Conservation (phyloP, 2,113 vertebrate species). For the Sceloporus undulatus region DNA sequence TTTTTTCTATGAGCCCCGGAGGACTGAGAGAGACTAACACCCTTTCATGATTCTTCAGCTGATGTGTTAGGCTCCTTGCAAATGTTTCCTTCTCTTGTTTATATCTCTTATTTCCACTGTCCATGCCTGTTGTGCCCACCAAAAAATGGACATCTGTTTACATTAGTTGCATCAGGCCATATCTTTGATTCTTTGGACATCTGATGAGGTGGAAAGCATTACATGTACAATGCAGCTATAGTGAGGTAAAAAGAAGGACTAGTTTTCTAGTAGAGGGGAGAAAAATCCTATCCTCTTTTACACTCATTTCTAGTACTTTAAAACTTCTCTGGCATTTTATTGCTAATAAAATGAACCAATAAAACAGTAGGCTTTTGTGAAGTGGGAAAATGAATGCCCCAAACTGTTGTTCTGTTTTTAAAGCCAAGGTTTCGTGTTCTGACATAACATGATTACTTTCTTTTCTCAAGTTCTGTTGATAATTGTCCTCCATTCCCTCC, state of each 20-base stretch:
- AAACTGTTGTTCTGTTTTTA: fast-evolving
- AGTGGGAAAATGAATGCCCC: background rate
- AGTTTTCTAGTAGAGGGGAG: background rate
- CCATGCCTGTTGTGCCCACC: background rate
- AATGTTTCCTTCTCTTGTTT: background rate
- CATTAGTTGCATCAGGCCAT: too few species aligned
- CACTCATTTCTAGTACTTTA: slow-evolving; percentile 26
- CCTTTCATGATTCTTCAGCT: background rate
- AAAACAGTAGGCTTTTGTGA: fast-evolving
- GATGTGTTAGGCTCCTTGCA: background rate
- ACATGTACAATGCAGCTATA: background rate
- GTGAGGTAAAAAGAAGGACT: background rate
- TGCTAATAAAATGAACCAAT: background rate
- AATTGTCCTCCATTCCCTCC: background rate
- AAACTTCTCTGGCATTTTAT: background rate
- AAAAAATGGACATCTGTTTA: background rate
- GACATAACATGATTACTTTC: background rate
- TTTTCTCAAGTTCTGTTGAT: background rate
- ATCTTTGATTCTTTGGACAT: background rate
- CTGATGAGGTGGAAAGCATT: fast-evolving
- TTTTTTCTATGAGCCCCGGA: too few species aligned
- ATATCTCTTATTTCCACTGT: background rate
- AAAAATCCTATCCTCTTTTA: background rate
- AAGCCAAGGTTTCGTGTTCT: background rate
- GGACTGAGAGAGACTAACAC: too few species aligned